Evolutionary conservation across 1,140 invertebrate genomes (phyloP), one percentile per base, ranked within the genome.

Genomic region (Bombus superbus): DNA sequence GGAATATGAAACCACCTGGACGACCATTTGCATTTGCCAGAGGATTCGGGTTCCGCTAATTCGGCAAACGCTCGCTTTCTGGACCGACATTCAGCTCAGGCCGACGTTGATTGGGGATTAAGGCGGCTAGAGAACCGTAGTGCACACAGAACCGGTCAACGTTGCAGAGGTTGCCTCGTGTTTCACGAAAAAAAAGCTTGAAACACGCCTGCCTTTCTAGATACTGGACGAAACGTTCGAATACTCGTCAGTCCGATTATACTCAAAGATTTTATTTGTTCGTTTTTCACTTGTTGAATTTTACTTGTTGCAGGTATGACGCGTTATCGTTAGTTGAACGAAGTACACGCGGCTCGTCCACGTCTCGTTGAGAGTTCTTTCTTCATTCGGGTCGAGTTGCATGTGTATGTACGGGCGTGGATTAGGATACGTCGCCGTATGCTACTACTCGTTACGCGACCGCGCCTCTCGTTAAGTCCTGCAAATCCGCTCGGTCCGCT

Each of bases 1-100:
- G 85, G 40, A 90, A 91, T 89, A 88, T 85, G 79, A 91, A 85
- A 89, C 84, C 85, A 83, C 73, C 81, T 87, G 86, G 80, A 10
- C 72, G 66, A 77, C 59, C 59, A 89, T 79, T 85, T 85, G 68
- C 74, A 76, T 87, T 71, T 69, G 42, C 42, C 44, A 32, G 32
- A 78, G 69, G 83, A 81, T 75, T 82, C 75, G 32, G 76, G 82
- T 89, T 89, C 72, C 77, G 69, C 15, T 90, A 80, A 88, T 90
- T 83, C 69, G 75, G 66, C 38, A 64, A 86, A 83, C 71, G 77
- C 35, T 35, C 57, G 44, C 15, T 75, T 83, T 78, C 77, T 73
- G 40, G 28, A 40, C 28, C 73, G 73, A 76, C 59, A 22, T 79
- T 28, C 47, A 22, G 72, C 40, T 38, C 44, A 66, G 28, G 42